These are phyloP conservation scores for Gambusia yucatana DNA, from an alignment of 2,797 vertebrate genomes.

Conservation along the genomic window DNA sequence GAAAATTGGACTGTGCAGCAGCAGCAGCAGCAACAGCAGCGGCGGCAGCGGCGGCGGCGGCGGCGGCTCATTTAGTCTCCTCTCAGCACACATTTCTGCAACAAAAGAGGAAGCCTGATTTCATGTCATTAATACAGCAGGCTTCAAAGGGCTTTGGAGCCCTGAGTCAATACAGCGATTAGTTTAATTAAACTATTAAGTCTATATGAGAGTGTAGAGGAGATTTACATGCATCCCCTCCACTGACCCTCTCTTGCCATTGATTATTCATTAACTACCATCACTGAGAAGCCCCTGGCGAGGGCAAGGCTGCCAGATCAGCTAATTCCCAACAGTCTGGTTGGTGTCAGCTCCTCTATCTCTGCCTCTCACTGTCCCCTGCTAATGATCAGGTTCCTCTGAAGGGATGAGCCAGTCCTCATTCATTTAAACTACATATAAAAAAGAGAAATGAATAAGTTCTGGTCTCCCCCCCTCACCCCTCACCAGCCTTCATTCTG, in stretches of 20 bases:
- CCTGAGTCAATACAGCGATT: slow-evolving; percentile 71
- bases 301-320: slow-evolving; percentile 53
- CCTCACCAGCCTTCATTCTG: slow-evolving; percentile 42
- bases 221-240: slow-evolving; percentile 65
- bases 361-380: slow-evolving; percentile 19
- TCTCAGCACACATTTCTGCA: slow-evolving; percentile 49
- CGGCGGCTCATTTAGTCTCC: slow-evolving; percentile 50
- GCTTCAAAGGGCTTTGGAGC: slow-evolving; percentile 73
- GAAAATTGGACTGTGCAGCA: slow-evolving; percentile 44
- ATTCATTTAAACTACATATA: slow-evolving; percentile 51
- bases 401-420: slow-evolving; percentile 38
- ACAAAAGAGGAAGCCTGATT: slow-evolving; percentile 64
- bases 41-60: slow-evolving; percentile 9
- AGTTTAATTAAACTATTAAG: slow-evolving; percentile 80
- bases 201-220: slow-evolving; percentile 54
- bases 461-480: background rate
- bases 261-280: slow-evolving; percentile 73
- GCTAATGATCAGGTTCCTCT: slow-evolving; percentile 56
- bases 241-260: slow-evolving; percentile 59
- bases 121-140: slow-evolving; percentile 67
- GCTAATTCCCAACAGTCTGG: slow-evolving; percentile 52
- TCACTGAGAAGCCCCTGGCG: slow-evolving; percentile 30
- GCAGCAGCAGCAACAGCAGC: background rate
- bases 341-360: slow-evolving; percentile 46
- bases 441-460: slow-evolving; percentile 19